Percentiles rank a stretch among this genome's conserved stretches.
These are phyloP conservation scores for Potamarius usumacintae DNA, from an alignment of 2,113 vertebrate species.

Conservation along the genomic window DNA sequence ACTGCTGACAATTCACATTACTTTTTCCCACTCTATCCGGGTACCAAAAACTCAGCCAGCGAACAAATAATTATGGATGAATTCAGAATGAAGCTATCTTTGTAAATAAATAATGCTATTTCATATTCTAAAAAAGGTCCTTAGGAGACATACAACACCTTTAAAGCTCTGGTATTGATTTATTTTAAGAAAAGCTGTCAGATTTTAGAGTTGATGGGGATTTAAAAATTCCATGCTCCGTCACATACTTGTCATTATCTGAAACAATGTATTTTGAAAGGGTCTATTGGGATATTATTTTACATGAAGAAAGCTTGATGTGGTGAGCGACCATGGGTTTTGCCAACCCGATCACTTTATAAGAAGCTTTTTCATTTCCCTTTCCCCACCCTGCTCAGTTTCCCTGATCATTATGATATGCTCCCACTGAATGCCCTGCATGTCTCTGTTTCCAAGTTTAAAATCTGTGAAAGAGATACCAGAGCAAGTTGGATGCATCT, in stretches of 20 bases:
- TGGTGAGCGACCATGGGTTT: conserved; percentile 18
- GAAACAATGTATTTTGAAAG: conserved; percentile 55
- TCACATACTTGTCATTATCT: conserved; percentile 47
- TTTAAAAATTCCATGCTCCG: conserved; percentile 39
- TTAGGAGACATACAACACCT: conserved; percentile 43
- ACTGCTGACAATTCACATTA: conserved; percentile 26
- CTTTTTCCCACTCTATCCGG: not conserved
- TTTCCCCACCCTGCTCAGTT: conserved; percentile 38
- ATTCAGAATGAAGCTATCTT: conserved; percentile 16
- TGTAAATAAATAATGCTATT: conserved; percentile 35
- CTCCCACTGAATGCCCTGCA: conserved; percentile 43
- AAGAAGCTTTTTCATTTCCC: conserved; percentile 47
- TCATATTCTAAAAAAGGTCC: conserved; percentile 24
- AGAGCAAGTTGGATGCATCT: conserved; percentile 27
- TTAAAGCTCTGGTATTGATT: conserved; percentile 8
- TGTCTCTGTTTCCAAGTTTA: conserved; percentile 41
- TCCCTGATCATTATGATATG: conserved; percentile 56
- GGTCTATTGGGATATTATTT: conserved; percentile 57
- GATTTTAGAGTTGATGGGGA: conserved; percentile 41
- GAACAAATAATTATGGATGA: not conserved
- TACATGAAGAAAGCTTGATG: conserved; percentile 48
- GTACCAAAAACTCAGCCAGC: not conserved
- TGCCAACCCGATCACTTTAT: conserved; percentile 44
- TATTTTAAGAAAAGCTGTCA: conserved; percentile 52
- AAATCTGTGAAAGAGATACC: conserved; percentile 57